These are phyloP conservation scores for Bostrychus sinensis DNA, from an alignment of 2,113 vertebrate genomes.

Conservation along the genomic window DNA sequence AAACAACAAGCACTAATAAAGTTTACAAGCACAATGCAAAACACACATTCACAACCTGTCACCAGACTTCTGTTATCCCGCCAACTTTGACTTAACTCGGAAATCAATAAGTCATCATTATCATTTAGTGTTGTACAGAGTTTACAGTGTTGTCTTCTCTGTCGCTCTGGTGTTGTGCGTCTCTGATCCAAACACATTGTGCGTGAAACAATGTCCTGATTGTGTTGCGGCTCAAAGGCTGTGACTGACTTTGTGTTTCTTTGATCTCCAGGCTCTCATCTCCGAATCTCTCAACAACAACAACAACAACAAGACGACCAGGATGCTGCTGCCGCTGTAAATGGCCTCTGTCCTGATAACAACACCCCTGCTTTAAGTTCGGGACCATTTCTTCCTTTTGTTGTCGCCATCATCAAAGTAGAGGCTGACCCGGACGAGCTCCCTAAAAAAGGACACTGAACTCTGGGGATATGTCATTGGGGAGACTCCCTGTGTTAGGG, in stretches of 20 bases:
- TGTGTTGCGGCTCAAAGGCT: slow-evolving; percentile 53
- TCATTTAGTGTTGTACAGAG: background rate
- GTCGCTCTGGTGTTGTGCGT: background rate
- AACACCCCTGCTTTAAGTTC: slow-evolving; percentile 63
- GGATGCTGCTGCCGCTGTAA: slow-evolving; percentile 63
- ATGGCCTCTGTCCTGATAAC: slow-evolving; percentile 69
- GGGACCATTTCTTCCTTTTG: slow-evolving; percentile 37
- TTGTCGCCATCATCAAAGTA: slow-evolving; percentile 20
- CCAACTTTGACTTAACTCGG: too few relatives aligned
- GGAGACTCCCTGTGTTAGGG: slow-evolving; percentile 61
- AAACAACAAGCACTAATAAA: too few relatives aligned
- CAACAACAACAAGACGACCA: slow-evolving; percentile 37
- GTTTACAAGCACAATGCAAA: too few relatives aligned
- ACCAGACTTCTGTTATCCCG: too few relatives aligned
- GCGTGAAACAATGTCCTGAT: slow-evolving; percentile 57
- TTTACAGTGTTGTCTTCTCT: background rate
- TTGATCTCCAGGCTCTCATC: slow-evolving; percentile 78
- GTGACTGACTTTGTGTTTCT: slow-evolving; percentile 66
- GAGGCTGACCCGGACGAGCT: slow-evolving; percentile 25
- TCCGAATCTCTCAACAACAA: slow-evolving; percentile 51
- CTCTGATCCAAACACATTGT: slow-evolving; percentile 40
- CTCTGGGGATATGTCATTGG: slow-evolving; percentile 71
- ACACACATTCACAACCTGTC: too few relatives aligned
- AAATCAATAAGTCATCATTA: too few relatives aligned
- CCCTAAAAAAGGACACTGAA: slow-evolving; percentile 38